Conservation (phyloP, 2,888 invertebrate species). For the Anaspis maculata region DNA sequence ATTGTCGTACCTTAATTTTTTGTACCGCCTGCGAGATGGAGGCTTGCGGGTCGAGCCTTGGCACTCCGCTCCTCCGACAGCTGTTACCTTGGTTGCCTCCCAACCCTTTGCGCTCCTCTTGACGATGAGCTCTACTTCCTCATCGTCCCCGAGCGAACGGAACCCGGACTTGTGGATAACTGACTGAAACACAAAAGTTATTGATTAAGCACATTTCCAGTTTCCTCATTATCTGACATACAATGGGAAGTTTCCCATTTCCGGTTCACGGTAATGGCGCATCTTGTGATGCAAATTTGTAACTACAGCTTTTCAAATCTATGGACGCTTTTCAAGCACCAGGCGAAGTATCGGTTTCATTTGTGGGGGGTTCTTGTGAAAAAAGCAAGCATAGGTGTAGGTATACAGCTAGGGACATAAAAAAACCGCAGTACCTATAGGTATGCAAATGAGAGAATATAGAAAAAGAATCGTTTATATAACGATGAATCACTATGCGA, state of each 20-base stretch:
- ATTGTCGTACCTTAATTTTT: conserved; percentile 81
- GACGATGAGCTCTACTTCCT: conserved; percentile 82
- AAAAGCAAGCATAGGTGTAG: too few species aligned
- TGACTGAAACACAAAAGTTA: conserved; percentile 60
- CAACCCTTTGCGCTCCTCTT: conserved; percentile 76
- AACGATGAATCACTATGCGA: background rate
- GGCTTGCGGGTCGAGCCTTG: conserved; percentile 77
- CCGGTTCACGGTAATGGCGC: too few species aligned
- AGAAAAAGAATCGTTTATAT: background rate
- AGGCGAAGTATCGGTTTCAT: too few species aligned
- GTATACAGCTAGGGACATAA: too few species aligned
- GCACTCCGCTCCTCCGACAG: conserved; percentile 69
- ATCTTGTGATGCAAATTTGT: too few species aligned
- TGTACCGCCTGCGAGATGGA: conserved; percentile 70
- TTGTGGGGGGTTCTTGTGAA: too few species aligned
- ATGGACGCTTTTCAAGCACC: too few species aligned
- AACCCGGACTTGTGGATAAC: conserved; percentile 88
- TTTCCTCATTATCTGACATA: too few species aligned
- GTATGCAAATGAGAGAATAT: background rate
- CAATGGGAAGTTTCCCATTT: too few species aligned
- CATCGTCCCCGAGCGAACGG: conserved; percentile 79
- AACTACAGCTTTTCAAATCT: too few species aligned
- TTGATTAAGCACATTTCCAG: too few species aligned
- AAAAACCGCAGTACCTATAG: too few species aligned
- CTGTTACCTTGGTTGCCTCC: conserved; percentile 80